Base-by-base conservation (phyloP, 1,140 invertebrate genomes). In the Aphelenchoides avenae region DNA sequence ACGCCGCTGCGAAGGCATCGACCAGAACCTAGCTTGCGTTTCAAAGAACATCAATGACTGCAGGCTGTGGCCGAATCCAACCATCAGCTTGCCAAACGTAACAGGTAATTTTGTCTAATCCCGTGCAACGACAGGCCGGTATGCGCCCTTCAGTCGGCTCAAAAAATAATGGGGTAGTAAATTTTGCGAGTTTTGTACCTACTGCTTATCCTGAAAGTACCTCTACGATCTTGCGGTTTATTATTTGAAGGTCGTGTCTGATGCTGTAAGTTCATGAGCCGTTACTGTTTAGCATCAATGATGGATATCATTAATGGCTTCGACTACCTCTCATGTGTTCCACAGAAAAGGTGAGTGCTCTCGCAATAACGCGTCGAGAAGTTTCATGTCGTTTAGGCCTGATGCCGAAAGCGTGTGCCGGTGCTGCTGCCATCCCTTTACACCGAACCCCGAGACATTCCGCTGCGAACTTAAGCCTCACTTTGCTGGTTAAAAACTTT, bases 371-470 rank as follows among this genome's bases (percentile, higher is more conserved):
- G 11, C 43, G 41, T 24, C n/a, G n/a, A n/a, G n/a, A n/a, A n/a
- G n/a, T n/a, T 57, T 9, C 24, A 18, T 47, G 26, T 31, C 6
- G 36, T 24, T 20, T 26, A n/a, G 18, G 20, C 5, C 4, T 24
- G n/a, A 53, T 53, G 20, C 42, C 27, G 61, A 53, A 24, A 47
- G 48, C 2, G 52, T 70, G 5, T 73, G 71, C 33, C 53, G 71
- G 30, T 73, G 71, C 43, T 73, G 71, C 53, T 73, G 71, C 43
- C 61, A 71, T 47, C 71, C 71, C n/a, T 73, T 54, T 51, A 40
- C 55, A 18, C 64, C 70, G 26, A 77, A 77, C 54, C 74, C 73
- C 11, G 24, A 50, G 29, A 76, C 74, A 0, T 73, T 71, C 39
- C 37, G 57, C 26, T 73, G 71, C 44, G 73, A 77, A 52, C 47